These are phyloP conservation scores for Pogonus chalceus DNA, from an alignment of 1,140 invertebrate species.

Conservation along the genomic window DNA sequence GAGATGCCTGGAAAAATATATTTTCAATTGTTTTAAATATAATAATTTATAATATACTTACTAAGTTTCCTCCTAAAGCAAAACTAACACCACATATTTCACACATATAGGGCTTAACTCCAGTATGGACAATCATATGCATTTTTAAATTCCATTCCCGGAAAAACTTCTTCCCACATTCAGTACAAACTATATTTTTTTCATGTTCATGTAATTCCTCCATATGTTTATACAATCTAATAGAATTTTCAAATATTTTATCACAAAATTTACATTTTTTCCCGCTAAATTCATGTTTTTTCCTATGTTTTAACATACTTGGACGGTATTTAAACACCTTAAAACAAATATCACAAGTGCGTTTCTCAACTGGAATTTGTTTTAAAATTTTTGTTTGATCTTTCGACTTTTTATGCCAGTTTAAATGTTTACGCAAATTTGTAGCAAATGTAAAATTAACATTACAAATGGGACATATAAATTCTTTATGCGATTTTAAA, in stretches of 20 bases:
- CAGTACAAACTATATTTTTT: conserved; percentile 3
- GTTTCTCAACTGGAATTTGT: background rate
- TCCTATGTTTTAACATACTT: conserved; percentile 9
- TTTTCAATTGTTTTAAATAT: too few species aligned
- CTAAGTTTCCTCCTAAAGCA: background rate
- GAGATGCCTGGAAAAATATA: background rate
- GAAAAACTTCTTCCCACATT: conserved; percentile 9
- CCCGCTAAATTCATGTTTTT: background rate
- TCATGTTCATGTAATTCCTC: conserved; percentile 3
- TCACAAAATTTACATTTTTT: background rate
- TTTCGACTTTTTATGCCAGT: background rate
- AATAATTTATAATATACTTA: background rate
- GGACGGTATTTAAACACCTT: conserved; percentile 9
- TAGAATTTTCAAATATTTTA: background rate
- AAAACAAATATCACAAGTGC: conserved; percentile 7
- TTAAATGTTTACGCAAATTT: conserved; percentile 1
- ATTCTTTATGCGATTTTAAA: background rate
- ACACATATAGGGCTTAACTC: background rate
- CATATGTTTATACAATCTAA: conserved; percentile 1
- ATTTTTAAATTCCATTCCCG: conserved; percentile 7
- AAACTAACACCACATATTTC: background rate
- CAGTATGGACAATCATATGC: conserved; percentile 1
- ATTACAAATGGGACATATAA: background rate
- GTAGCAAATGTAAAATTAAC: background rate
- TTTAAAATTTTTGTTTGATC: background rate